A percentile compares a stretch with the other conserved stretches of the same genome.
These are phyloP conservation scores for Aspidiotus destructor DNA, from an alignment of 2,888 invertebrate genomes.

Conservation along the genomic window DNA sequence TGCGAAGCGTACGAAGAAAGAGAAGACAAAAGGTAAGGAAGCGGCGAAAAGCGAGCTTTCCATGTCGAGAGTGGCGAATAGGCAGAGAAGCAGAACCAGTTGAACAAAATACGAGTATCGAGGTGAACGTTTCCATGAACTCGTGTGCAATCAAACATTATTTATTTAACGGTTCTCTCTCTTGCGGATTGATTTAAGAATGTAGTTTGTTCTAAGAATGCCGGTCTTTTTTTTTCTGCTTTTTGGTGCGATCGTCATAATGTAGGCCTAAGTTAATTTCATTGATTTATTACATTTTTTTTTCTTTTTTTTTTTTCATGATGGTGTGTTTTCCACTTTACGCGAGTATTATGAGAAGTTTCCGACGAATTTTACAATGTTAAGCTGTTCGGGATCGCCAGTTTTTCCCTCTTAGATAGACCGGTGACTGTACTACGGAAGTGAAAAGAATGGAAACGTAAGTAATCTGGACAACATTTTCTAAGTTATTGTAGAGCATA, in stretches of 20 bases:
- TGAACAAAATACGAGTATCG: constrained; percentile 25
- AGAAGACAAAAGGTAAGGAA: background rate
- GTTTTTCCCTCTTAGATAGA: background rate
- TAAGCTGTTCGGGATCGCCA: background rate
- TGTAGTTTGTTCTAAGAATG: constrained; percentile 23
- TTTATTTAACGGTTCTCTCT: constrained; percentile 25
- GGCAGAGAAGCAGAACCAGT: constrained; percentile 19
- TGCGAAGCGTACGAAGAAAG: background rate
- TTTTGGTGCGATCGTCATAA: constrained; percentile 10
- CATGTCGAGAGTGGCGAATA: background rate
- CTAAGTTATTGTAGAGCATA: too few relatives aligned
- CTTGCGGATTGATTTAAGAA: constrained; percentile 25
- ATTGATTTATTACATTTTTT: background rate
- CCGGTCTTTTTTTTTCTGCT: constrained; percentile 26
- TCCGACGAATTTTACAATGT: too few relatives aligned
- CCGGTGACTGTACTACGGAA: too few relatives aligned
- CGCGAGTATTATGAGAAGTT: too few relatives aligned
- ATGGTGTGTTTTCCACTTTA: too few relatives aligned
- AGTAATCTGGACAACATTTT: background rate
- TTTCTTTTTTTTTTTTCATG: background rate
- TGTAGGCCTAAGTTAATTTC: background rate
- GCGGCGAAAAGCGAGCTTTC: background rate
- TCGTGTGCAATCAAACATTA: constrained; percentile 23
- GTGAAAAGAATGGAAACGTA: background rate
- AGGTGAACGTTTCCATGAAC: constrained; percentile 24